phyloP scores from a whole-genome alignment of 2,113 vertebrate genomes.

The Bagarius yarrelli region DNA sequence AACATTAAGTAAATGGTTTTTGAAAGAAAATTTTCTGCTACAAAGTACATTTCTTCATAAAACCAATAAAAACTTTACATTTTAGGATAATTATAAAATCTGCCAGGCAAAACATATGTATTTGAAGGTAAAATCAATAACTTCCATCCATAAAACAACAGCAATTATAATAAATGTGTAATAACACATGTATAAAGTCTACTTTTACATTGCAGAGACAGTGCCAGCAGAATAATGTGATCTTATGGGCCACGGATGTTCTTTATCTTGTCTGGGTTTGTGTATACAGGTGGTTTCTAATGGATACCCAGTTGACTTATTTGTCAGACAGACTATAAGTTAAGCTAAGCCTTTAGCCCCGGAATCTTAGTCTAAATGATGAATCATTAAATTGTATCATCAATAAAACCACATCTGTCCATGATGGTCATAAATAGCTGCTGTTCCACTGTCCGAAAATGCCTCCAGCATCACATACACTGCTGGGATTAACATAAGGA shows the following conservation, averaged over 20 bases:
- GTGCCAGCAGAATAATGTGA: slow-evolving; percentile 27
- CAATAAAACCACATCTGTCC: background rate
- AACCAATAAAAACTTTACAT: no score
- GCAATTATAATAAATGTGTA: slow-evolving; percentile 2
- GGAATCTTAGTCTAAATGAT: slow-evolving; percentile 39
- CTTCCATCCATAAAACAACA: background rate
- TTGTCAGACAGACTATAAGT: slow-evolving; percentile 33
- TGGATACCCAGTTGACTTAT: slow-evolving; percentile 28
- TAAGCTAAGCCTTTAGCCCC: slow-evolving; percentile 32
- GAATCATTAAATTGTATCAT: background rate
- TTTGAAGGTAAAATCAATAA: no score
- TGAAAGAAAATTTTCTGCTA: no score
- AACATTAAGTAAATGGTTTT: no score
- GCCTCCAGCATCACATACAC: background rate
- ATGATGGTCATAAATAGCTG: background rate
- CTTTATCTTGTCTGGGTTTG: slow-evolving; percentile 35
- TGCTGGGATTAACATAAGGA: background rate
- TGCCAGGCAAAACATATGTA: no score
- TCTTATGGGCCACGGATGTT: slow-evolving; percentile 39
- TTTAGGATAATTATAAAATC: no score
- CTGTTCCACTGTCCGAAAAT: background rate
- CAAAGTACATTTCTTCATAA: no score
- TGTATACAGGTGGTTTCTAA: slow-evolving; percentile 23
- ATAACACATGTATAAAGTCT: slow-evolving; percentile 18
- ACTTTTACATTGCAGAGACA: background rate